phyloP scores from a whole-genome alignment of 2,113 vertebrate species.

The Leptobrachium ailaonicum region DNA sequence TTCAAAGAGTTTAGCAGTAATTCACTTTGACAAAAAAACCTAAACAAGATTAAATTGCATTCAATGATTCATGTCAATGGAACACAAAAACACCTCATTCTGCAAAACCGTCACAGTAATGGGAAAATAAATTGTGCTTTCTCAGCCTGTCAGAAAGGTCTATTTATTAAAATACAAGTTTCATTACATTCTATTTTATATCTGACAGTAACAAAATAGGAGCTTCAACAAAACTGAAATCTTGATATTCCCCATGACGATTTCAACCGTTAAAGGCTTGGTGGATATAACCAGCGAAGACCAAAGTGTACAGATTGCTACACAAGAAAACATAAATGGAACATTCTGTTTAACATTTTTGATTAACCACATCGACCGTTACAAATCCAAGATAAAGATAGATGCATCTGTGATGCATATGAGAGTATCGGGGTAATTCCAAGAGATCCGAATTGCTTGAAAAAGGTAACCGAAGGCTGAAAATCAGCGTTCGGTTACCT shows the following conservation, averaged over 20 bases:
- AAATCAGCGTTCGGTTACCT: too few species aligned
- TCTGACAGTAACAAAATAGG: constrained; percentile 13
- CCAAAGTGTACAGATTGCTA: too few species aligned
- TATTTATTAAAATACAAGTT: constrained; percentile 35
- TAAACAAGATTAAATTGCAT: constrained; percentile 30
- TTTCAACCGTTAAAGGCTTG: too few species aligned
- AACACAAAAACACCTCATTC: background rate
- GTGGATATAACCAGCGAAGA: too few species aligned
- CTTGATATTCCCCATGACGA: background rate
- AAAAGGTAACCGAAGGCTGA: too few species aligned
- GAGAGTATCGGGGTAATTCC: too few species aligned
- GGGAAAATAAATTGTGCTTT: constrained; percentile 42
- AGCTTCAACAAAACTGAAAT: constrained; percentile 10
- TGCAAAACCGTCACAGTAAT: constrained; percentile 27
- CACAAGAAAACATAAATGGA: too few species aligned
- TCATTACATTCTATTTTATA: constrained; percentile 31
- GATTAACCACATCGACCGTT: too few species aligned
- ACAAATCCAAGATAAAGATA: too few species aligned
- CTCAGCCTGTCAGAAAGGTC: constrained; percentile 13
- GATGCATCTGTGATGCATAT: too few species aligned
- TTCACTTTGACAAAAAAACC: constrained; percentile 6
- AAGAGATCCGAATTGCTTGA: too few species aligned
- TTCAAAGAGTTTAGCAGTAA: constrained; percentile 22
- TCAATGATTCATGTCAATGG: constrained; percentile 26
- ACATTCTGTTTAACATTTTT: too few species aligned